A percentile compares a stretch with the other conserved stretches of the same genome.
Conservation (phyloP, 2,113 vertebrate species). For the Cephalopterus ornatus region DNA sequence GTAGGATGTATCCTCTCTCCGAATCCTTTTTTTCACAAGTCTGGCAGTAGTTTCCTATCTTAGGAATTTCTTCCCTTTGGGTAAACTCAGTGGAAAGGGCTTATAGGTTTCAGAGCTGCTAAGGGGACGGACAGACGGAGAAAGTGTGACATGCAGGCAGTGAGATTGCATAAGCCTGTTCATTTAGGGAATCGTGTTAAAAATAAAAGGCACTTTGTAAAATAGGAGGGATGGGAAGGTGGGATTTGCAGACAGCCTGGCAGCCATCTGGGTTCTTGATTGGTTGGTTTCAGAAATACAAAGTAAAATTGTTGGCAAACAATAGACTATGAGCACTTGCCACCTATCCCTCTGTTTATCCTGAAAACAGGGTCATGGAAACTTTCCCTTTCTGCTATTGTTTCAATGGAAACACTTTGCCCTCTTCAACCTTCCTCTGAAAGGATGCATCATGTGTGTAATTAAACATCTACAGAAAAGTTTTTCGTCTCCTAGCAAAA, state of each 20-base stretch:
- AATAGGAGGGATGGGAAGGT: background rate
- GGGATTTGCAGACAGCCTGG: background rate
- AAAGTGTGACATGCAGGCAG: background rate
- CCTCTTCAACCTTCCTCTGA: background rate
- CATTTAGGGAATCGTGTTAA: background rate
- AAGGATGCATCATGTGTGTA: background rate
- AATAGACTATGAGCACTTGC: background rate
- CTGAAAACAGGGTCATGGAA: background rate
- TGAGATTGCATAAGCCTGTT: background rate
- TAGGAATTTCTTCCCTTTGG: background rate
- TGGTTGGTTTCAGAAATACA: slow-evolving; percentile 9
- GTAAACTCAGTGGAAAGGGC: background rate
- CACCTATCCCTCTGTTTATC: background rate
- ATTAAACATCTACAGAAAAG: background rate
- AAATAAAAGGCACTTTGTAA: background rate
- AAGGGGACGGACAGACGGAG: background rate
- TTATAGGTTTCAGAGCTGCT: background rate
- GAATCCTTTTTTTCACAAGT: background rate
- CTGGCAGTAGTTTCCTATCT: background rate
- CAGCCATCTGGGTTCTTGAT: background rate
- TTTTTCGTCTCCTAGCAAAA: background rate
- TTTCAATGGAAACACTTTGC: background rate
- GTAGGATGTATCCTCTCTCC: background rate
- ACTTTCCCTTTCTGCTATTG: slow-evolving; percentile 18
- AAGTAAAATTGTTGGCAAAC: background rate